phyloP scores from a whole-genome alignment of 2,113 vertebrate species.

The human region DNA sequence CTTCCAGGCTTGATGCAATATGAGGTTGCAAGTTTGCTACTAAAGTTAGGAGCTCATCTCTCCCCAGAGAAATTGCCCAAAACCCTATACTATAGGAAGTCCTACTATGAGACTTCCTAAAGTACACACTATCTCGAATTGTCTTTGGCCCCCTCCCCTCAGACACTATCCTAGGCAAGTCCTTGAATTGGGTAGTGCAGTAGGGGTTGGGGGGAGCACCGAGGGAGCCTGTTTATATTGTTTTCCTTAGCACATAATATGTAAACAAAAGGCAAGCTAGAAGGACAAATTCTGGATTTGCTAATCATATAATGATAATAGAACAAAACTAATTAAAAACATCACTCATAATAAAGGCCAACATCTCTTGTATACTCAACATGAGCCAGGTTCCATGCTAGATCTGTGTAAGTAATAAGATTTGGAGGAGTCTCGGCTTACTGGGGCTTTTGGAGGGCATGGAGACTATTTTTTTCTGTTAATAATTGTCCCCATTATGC shows the following conservation, averaged over 20 bases:
- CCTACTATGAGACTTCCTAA: neutral
- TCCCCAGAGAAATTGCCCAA: neutral
- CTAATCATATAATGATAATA: neutral
- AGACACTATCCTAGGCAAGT: neutral
- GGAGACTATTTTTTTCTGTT: neutral
- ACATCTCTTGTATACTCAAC: neutral
- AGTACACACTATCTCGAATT: neutral
- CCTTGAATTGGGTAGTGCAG: neutral
- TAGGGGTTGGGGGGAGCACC: neutral
- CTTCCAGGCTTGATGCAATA: neutral
- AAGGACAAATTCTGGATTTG: neutral
- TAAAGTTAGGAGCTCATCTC: neutral
- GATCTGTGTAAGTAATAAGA: neutral
- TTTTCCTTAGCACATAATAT: neutral
- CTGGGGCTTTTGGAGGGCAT: neutral
- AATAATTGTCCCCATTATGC: neutral
- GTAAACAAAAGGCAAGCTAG: neutral
- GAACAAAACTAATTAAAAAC: neutral
- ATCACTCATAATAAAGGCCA: neutral
- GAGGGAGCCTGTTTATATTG: neutral
- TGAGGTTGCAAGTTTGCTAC: neutral
- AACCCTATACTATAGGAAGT: neutral
- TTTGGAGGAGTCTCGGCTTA: neutral
- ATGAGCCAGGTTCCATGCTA: neutral
- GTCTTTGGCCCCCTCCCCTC: neutral